Base-by-base conservation (phyloP, 2,888 invertebrate species). In the Erebia aethiops region DNA sequence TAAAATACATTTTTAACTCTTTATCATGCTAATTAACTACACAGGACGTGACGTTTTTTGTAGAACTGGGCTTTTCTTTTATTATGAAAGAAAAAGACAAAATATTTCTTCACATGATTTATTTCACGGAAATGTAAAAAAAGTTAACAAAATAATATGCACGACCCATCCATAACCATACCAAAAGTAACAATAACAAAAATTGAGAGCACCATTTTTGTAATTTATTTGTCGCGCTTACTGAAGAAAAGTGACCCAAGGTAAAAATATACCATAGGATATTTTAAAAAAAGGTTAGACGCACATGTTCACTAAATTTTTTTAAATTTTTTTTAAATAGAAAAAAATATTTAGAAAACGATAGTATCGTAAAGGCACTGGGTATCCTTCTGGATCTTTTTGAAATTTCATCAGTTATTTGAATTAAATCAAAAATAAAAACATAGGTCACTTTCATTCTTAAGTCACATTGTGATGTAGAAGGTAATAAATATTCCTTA, bases 71-170 rank as follows among this genome's bases (percentile, higher is more conserved):
- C 16, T 57, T 11, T 13, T 57, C 4, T 57, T 57, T 14, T 57
- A 26, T 21, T 57, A 26, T 21, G 1, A 57, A 60, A 58, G 26
- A 56, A 21, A 57, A 58, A 69, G 46, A 46, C 49, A 61, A 58
- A 66, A 16, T 67, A 11, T 58, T 35, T 69, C 66, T 69, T 18
- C 18, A 65, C 14, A 13, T 57, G 51, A 65, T 74, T 74, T 75
- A 75, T 71, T 71, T 73, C 51, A 69, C 52, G 67, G 67, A 69
- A 67, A 71, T 73, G 65, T 73, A 70, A 67, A 71, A 73, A 74
- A 66, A 16, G 58, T 66, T 72, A 72, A 71, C 70, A 72, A 74
- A 72, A 69, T 72, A 57, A 69, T 72, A 57, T 60, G 60, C 62
- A 49, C 62, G 21, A 14, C 52, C 64, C 54, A 54, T 35, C 35